Conservation (phyloP, 2,113 vertebrate species). For the Channa maculata region DNA sequence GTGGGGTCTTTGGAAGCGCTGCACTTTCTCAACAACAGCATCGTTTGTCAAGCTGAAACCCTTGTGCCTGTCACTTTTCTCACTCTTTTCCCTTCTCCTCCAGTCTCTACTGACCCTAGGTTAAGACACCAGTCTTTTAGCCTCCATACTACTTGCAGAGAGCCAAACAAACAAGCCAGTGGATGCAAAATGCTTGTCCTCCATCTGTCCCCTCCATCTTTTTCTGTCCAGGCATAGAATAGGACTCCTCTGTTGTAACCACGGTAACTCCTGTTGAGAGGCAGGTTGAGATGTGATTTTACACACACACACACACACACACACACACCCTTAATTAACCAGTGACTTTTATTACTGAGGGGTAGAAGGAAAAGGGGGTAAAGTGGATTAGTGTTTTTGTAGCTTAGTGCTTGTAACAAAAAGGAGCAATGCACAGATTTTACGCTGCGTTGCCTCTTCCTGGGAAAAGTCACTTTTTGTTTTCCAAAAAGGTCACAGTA, state of each 20-base stretch:
- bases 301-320: conserved; percentile 18
- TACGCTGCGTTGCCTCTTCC: conserved; percentile 62
- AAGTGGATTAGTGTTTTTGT: conserved; percentile 69
- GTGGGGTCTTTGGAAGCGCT: background rate
- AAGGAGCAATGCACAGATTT: conserved; percentile 66
- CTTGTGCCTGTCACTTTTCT: too few relatives aligned
- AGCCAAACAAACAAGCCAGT: conserved; percentile 46
- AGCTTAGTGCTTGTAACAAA: conserved; percentile 48
- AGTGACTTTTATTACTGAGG: conserved; percentile 62
- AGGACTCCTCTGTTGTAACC: conserved; percentile 48
- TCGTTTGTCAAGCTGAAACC: conserved; percentile 13
- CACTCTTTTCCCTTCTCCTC: conserved; percentile 9
- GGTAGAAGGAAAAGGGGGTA: conserved; percentile 1
- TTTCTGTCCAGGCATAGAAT: conserved; percentile 14
- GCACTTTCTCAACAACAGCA: background rate
- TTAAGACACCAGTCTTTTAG: conserved; percentile 14
- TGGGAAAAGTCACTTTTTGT: conserved; percentile 61
- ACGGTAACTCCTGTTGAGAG: conserved; percentile 42
- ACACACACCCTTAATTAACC: conserved; percentile 27
- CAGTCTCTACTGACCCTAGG: conserved; percentile 27
- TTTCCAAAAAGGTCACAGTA: conserved; percentile 28
- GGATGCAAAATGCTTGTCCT: conserved; percentile 24
- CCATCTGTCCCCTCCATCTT: background rate
- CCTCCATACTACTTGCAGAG: conserved; percentile 18
- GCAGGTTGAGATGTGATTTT: conserved; percentile 5